These are phyloP conservation scores for Yasuhikotakia modesta DNA, from an alignment of 2,797 vertebrate species.

Conservation along the genomic window DNA sequence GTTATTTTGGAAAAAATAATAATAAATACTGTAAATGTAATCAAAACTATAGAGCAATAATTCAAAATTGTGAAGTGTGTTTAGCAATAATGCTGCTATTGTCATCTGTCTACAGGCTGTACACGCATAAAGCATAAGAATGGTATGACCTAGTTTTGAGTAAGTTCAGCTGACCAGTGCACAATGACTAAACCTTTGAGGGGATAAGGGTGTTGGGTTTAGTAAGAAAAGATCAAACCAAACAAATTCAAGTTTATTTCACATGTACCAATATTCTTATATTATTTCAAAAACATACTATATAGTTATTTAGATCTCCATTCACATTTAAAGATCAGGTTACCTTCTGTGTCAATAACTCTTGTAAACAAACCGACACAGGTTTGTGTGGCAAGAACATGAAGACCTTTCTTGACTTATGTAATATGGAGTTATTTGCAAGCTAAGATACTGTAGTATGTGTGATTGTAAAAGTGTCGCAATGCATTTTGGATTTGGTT, in stretches of 20 bases:
- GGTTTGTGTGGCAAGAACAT: not conserved
- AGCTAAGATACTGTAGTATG: not conserved
- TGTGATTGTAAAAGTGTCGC: not conserved
- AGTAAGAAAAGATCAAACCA: not conserved
- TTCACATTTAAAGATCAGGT: not conserved
- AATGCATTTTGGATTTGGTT: conserved; percentile 3
- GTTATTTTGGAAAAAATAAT: not conserved
- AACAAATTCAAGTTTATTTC: not conserved
- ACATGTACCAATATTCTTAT: not conserved
- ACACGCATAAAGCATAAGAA: conserved; percentile 14
- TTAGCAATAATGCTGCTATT: not conserved
- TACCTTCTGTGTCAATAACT: conserved; percentile 2
- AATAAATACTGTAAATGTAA: not conserved
- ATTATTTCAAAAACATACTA: not conserved
- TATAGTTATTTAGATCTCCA: not conserved
- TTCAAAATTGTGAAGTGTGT: not conserved
- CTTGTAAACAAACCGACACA: conserved; percentile 4
- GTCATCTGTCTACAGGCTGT: conserved; percentile 9
- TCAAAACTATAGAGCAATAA: too few relatives aligned
- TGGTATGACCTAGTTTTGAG: conserved; percentile 39
- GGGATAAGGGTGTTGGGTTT: conserved; percentile 30
- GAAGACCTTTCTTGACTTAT: conserved; percentile 2
- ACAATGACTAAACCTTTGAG: conserved; percentile 35
- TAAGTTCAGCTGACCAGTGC: conserved; percentile 32
- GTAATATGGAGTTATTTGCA: conserved; percentile 8